Evolutionary conservation across 2,797 vertebrate species (phyloP).

Genomic region (Epinephelus awoara): DNA sequence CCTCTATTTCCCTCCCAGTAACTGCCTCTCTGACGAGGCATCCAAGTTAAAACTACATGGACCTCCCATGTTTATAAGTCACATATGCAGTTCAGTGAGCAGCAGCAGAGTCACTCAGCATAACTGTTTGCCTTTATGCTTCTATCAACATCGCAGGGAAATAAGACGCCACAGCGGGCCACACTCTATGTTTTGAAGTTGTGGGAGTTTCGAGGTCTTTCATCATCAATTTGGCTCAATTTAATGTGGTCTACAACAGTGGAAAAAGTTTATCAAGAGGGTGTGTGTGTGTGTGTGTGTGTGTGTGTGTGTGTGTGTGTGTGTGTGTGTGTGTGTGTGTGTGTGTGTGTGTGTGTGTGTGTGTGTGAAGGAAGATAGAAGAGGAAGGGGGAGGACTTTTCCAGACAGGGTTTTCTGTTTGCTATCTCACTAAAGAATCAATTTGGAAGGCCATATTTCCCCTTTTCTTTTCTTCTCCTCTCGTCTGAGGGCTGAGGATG

Average conservation of each 20-base stretch:
- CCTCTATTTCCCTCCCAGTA: no score
- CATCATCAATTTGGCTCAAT: conserved; percentile 78
- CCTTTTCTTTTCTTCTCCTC: conserved; percentile 45
- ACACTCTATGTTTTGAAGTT: conserved; percentile 61
- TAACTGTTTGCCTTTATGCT: conserved; percentile 46
- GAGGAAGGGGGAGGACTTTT: conserved; percentile 35
- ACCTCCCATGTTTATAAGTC: neutral
- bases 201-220: conserved; percentile 77
- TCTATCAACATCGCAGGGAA: conserved; percentile 48
- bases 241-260: conserved; percentile 73
- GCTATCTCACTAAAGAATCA: conserved; percentile 78
- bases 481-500: conserved; percentile 62
- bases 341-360: conserved; percentile 17
- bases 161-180: conserved; percentile 53
- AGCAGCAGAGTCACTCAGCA: conserved; percentile 24
- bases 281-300: conserved; percentile 25
- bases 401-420: conserved; percentile 55
- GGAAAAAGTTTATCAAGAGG: conserved; percentile 78
- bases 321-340: conserved; percentile 3
- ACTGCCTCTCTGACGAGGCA: no score
- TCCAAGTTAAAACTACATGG: no score
- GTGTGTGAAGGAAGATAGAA: conserved; percentile 19
- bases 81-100: neutral
- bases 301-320: neutral
- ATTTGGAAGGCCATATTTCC: conserved; percentile 70